A percentile compares a stretch with the other conserved stretches of the same genome.
Conservation (phyloP, 2,113 vertebrate genomes). For the Tauraco erythrolophus region DNA sequence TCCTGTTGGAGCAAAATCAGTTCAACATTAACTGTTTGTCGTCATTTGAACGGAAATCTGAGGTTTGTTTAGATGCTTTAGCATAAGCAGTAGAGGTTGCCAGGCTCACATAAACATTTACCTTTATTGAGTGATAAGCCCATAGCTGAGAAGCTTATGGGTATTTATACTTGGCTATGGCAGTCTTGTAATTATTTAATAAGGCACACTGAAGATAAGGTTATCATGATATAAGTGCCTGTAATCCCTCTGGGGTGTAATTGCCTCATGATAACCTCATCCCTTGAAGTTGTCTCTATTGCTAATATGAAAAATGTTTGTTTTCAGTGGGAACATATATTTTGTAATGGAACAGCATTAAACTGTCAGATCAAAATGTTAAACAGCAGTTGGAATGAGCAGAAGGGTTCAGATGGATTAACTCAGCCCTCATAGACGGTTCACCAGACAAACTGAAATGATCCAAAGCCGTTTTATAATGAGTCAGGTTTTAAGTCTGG, state of each 20-base stretch:
- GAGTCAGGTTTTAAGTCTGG: conserved; percentile 28
- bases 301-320: conserved; percentile 69
- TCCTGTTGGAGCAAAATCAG: neutral
- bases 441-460: conserved; percentile 22
- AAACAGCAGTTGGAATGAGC: conserved; percentile 55
- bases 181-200: conserved; percentile 61
- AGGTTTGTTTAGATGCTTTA: conserved; percentile 10
- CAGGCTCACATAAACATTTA: conserved; percentile 30
- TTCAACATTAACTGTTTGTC: neutral
- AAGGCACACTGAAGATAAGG: conserved; percentile 56
- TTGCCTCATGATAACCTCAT: conserved; percentile 68
- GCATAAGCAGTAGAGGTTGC: neutral
- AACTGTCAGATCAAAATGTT: conserved; percentile 66
- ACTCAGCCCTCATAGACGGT: conserved; percentile 5
- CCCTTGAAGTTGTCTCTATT: conserved; percentile 46
- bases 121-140: conserved; percentile 23
- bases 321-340: conserved; percentile 67
- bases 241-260: conserved; percentile 60
- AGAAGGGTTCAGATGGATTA: conserved; percentile 59
- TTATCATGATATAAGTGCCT: conserved; percentile 65
- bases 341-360: conserved; percentile 57
- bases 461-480: neutral
- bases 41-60: neutral
- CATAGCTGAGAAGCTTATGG: neutral
- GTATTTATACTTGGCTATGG: conserved; percentile 37